phyloP scores from a whole-genome alignment of 2,888 invertebrate species.

The Orchesella flavescens region DNA sequence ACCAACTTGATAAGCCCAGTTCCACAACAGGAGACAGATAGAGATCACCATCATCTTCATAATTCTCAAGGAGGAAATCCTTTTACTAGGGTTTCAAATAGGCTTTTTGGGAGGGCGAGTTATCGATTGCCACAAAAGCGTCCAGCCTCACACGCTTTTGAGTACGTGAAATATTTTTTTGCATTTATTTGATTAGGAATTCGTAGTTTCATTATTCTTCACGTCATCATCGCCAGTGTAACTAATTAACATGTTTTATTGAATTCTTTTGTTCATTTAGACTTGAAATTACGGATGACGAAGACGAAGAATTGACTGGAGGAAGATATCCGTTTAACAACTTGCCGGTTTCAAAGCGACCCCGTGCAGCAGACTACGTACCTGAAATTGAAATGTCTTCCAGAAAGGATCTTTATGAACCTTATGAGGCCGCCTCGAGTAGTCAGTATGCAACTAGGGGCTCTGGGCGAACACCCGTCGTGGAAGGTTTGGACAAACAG shows the following conservation, averaged over 20 bases:
- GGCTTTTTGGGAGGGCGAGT: background rate
- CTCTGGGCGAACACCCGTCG: conserved; percentile 21
- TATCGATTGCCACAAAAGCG: conserved; percentile 29
- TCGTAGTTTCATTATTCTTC: too few relatives aligned
- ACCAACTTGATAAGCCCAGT: background rate
- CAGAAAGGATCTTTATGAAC: background rate
- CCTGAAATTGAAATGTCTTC: background rate
- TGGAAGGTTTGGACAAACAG: conserved; percentile 48
- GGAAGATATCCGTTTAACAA: background rate
- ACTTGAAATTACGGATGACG: conserved; percentile 66
- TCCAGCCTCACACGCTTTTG: conserved; percentile 19
- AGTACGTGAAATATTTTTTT: conserved; percentile 18
- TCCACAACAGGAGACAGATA: background rate
- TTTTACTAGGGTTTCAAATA: background rate
- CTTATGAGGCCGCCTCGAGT: background rate
- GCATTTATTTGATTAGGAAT: too few relatives aligned
- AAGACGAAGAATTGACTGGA: conserved; percentile 50
- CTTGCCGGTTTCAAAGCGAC: conserved; percentile 6
- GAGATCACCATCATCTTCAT: background rate
- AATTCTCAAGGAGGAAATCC: background rate
- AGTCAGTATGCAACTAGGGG: conserved; percentile 29
- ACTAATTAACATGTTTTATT: background rate
- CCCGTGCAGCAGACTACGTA: background rate
- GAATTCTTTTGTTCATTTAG: background rate
- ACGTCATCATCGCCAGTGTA: too few relatives aligned